phyloP scores from a whole-genome alignment of 2,888 invertebrate genomes.

The Tinea semifulvella region DNA sequence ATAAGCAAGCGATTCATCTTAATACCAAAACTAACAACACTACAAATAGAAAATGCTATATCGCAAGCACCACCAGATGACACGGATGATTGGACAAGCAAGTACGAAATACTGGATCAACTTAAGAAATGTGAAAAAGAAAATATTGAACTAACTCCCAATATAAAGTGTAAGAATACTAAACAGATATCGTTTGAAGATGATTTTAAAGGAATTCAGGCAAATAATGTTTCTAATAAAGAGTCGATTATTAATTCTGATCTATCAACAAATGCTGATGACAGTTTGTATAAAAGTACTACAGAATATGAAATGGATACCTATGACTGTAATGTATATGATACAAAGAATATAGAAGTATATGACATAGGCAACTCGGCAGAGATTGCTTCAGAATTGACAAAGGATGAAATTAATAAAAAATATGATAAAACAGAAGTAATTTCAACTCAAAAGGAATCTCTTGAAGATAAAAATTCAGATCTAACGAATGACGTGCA shows the following conservation, averaged over 20 bases:
- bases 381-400: too few species aligned
- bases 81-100: constrained; percentile 48
- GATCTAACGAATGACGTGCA: too few species aligned
- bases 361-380: too few species aligned
- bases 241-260: too few species aligned
- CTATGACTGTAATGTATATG: not conserved
- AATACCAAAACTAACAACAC: constrained; percentile 37
- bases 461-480: too few species aligned
- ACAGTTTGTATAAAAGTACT: not conserved
- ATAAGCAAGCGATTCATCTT: constrained; percentile 52
- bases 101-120: constrained; percentile 50
- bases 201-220: too few species aligned
- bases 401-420: too few species aligned
- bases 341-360: not conserved
- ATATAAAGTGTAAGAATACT: not conserved
- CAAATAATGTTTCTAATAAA: too few species aligned
- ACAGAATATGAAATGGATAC: not conserved
- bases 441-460: too few species aligned
- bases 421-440: too few species aligned
- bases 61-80: constrained; percentile 20
- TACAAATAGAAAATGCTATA: not conserved
- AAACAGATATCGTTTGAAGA: constrained; percentile 10
- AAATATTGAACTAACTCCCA: constrained; percentile 14
- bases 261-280: not conserved
- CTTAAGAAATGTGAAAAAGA: constrained; percentile 39